Evolutionary conservation across 2,797 vertebrate species (phyloP), one percentile per base, ranked within the genome.

Genomic region (Mallotus villosus): DNA sequence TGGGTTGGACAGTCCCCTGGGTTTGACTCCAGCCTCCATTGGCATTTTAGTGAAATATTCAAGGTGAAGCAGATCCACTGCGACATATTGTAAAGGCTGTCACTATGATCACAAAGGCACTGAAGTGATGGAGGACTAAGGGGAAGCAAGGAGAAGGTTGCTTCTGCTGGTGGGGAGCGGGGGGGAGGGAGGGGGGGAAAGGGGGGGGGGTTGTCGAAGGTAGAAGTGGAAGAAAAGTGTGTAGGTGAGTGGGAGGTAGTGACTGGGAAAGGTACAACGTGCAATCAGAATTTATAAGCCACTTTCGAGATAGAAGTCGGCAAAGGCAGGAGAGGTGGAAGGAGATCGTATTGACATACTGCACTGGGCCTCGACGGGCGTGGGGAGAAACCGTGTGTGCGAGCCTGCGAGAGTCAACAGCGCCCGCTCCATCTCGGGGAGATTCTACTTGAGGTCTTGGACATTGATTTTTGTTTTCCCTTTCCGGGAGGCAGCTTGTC

Each of bases 1-100:
- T 65, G 25, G 32, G 70, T 71, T 77, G 75, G 85, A 73, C 78
- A 60, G 21, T 95, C 92, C 85, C 61, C 32, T 59, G 84, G 86
- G 85, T 90, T 76, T 27, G 12, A 87, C 86, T 77, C 81, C 80
- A 77, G 78, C 87, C 90, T 88, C 84, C 86, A 86, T 85, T 91
- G 90, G 87, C 87, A 92, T 93, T 93, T 94, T 86, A 90, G 86
- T 90, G 90, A 94, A 95, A 94, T 94, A 94, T 94, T 95, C 93
- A 94, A 92, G 87, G 85, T 89, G 92, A 93, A 90, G 89, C 78
- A 91, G 84, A 93, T 92, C 91, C 80, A 67, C 87, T 80, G 87
- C 66, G 87, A 91, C 90, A 88, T 79, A 84, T 82, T 90, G 89
- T 88, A 91, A 92, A 93, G 89, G 76, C 92, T 92, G 91, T 91